Evolutionary conservation across 2,888 invertebrate genomes (phyloP), one percentile per base, ranked within the genome.

Genomic region (Chironomus tentans): DNA sequence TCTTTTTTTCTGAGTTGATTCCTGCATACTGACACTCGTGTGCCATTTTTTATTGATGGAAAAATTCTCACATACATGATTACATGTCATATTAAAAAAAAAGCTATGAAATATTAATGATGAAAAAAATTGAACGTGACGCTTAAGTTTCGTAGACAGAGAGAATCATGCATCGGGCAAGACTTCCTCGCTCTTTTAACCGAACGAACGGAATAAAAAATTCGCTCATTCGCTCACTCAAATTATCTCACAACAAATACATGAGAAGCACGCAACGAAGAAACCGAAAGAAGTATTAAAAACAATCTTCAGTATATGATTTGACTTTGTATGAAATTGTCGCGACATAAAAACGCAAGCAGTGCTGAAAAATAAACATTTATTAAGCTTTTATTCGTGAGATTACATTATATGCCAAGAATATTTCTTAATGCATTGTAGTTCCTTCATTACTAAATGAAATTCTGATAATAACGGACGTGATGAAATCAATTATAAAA

Each of bases 271-370:
- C 22, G 7, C 28, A 50, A 6, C 18, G 22, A 28, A 61, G 12
- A 28, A n/a, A n/a, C n/a, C 61, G 72, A 24, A 50, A 15, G 13
- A 61, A 28, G 28, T 28, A 50, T 21, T 15, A 48, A 70, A 22
- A 48, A 28, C 13, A 28, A 46, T 21, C 24, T 48, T 72, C 72
- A 72, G 72, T 72, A 38, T 38, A 62, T 62, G 72, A 38, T 72
- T 24, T 38, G 62, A 62, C 72, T 72, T 61, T 72, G 72, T 38
- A 50, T 62, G 72, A 50, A 62, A 72, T 38, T 72, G 72, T 62
- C 28, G 72, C 22, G 50, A 71, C 12, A 2, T 5, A 24, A 65
- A 18, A 65, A 7, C 6, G 12, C 62, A 7, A n/a, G 56, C 15
- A 56, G 65, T 65, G 65, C 10, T 56, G n/a, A 18, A 38, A 0